A percentile compares a stretch with the other conserved stretches of the same genome.
Evolutionary conservation across 2,888 invertebrate genomes (phyloP).

Genomic region (Thelaira solivaga): DNA sequence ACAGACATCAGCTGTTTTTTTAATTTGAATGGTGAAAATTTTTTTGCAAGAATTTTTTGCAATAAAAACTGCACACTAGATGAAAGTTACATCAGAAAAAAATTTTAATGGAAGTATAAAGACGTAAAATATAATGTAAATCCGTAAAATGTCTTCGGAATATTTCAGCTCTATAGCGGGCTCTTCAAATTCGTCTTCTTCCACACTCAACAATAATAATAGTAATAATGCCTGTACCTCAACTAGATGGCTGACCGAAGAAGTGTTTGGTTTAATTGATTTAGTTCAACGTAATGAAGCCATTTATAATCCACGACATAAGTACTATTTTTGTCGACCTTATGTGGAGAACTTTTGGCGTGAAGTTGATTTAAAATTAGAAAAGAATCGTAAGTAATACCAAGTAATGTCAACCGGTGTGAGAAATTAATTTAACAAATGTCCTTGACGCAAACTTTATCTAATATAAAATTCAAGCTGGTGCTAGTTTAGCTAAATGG

Average conservation of each 20-base stretch:
- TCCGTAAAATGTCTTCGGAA: slow-evolving; percentile 56
- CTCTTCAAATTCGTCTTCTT: slow-evolving; percentile 38
- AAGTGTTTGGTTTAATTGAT: slow-evolving; percentile 74
- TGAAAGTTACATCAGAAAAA: neutral
- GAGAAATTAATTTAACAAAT: no score
- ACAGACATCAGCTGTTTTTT: slow-evolving; percentile 40
- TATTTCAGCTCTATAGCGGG: slow-evolving; percentile 56
- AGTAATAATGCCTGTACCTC: slow-evolving; percentile 63
- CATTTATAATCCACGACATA: slow-evolving; percentile 75
- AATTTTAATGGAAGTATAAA: neutral
- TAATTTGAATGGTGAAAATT: slow-evolving; percentile 57
- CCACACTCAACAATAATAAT: slow-evolving; percentile 29
- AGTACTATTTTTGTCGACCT: slow-evolving; percentile 75
- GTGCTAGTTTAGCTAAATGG: slow-evolving; percentile 75
- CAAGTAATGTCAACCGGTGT: no score
- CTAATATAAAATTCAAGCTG: slow-evolving; percentile 69
- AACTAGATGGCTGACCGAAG: slow-evolving; percentile 74
- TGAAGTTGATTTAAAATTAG: slow-evolving; percentile 73
- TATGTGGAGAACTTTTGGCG: slow-evolving; percentile 76
- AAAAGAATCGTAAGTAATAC: slow-evolving; percentile 71
- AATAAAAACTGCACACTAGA: slow-evolving; percentile 39
- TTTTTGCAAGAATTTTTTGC: slow-evolving; percentile 52
- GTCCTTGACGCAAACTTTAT: no score
- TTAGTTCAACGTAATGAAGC: slow-evolving; percentile 75
- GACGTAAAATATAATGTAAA: slow-evolving; percentile 17